A percentile compares a stretch with the other conserved stretches of the same genome.
These are phyloP conservation scores for Caenorhabditis tropicalis DNA, from an alignment of 1,140 invertebrate genomes.

Conservation along the genomic window DNA sequence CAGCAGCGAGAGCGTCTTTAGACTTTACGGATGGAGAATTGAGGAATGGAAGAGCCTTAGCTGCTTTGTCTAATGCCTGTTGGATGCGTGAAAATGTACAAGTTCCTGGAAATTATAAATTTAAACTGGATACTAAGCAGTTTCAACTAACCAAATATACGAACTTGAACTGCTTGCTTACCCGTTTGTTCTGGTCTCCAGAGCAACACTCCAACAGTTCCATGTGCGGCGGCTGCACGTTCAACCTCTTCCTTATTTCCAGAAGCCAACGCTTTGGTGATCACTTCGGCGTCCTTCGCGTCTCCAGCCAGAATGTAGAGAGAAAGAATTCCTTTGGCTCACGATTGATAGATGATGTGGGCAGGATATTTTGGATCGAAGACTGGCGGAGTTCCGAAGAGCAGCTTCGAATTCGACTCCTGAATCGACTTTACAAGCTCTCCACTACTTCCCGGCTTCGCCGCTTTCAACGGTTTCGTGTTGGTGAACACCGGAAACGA, in stretches of 20 bases:
- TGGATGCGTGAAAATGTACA: neutral
- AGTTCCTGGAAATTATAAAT: neutral
- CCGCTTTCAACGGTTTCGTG: neutral
- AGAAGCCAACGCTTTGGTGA: neutral
- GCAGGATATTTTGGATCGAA: constrained; percentile 13
- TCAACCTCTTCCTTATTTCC: constrained; percentile 13
- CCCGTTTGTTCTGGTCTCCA: neutral
- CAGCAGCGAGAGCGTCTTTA: neutral
- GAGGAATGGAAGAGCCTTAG: constrained; percentile 8
- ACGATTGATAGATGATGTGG: neutral
- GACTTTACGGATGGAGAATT: neutral
- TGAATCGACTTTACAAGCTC: constrained; percentile 14
- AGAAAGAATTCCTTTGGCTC: neutral
- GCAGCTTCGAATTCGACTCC: constrained; percentile 1
- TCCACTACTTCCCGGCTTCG: neutral
- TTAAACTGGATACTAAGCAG: too few species aligned
- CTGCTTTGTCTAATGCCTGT: neutral
- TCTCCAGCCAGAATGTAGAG: constrained; percentile 23
- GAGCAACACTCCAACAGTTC: neutral
- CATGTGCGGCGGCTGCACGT: neutral
- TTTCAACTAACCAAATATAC: neutral
- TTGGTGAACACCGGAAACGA: neutral
- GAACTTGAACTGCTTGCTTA: neutral
- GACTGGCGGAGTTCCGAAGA: neutral
- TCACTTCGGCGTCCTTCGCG: neutral